Conservation (phyloP, 2,113 vertebrate genomes). For the Atherinomorus stipes region DNA sequence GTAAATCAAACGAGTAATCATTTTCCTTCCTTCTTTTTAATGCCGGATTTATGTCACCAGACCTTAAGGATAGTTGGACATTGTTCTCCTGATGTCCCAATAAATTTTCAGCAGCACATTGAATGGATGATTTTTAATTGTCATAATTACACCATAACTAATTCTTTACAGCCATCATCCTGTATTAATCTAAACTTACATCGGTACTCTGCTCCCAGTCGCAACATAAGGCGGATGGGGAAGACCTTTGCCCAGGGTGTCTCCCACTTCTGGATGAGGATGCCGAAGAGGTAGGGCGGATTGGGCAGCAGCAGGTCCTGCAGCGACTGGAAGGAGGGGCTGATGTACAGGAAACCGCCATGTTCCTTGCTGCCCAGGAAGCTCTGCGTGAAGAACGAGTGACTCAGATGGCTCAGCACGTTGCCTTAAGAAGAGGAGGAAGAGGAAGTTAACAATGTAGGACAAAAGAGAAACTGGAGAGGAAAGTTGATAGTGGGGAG, state of each 20-base stretch:
- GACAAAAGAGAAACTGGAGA: neutral
- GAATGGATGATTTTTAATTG: neutral
- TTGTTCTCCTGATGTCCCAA: neutral
- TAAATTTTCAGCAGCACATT: neutral
- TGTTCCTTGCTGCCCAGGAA: constrained; percentile 98
- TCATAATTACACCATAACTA: neutral
- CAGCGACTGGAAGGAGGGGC: constrained; percentile 94
- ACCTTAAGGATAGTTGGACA: too few species aligned
- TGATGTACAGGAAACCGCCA: constrained; percentile 95
- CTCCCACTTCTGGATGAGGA: constrained; percentile 99
- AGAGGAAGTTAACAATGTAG: neutral
- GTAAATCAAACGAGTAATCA: too few species aligned
- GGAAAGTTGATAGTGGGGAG: too few species aligned
- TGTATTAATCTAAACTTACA: constrained; percentile 84
- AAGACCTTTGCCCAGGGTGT: constrained; percentile 99
- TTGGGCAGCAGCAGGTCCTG: constrained; percentile 96
- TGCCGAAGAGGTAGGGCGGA: constrained; percentile 94
- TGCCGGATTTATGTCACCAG: too few species aligned
- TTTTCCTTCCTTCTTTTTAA: too few species aligned
- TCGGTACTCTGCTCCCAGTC: constrained; percentile 96
- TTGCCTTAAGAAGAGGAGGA: constrained; percentile 83
- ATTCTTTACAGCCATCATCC: neutral
- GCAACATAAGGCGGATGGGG: constrained; percentile 96
- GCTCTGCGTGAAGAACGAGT: constrained; percentile 97
- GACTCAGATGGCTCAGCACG: constrained; percentile 93